phyloP scores from a whole-genome alignment of 2,888 invertebrate species.

The Ophioninae sp. region DNA sequence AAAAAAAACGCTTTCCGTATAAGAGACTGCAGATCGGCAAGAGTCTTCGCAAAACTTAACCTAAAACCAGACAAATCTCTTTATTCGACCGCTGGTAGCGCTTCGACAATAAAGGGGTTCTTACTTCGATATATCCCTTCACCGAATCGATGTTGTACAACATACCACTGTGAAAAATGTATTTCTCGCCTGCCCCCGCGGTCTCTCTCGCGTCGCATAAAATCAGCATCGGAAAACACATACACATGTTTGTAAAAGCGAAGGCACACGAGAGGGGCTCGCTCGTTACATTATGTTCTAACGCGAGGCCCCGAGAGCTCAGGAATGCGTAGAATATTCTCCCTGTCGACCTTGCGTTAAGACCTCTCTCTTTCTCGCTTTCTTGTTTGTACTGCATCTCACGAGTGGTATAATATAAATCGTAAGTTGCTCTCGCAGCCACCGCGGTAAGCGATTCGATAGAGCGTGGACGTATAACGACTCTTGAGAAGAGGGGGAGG shows the following conservation, averaged over 20 bases:
- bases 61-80: neutral
- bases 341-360: constrained; percentile 68
- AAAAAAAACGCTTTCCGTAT: neutral
- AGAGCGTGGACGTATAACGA: neutral
- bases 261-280: constrained; percentile 24
- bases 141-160: constrained; percentile 35
- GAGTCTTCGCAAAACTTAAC: too few relatives aligned
- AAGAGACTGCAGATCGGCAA: too few relatives aligned
- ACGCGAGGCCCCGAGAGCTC: constrained; percentile 41
- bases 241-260: constrained; percentile 15
- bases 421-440: constrained; percentile 27
- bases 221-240: constrained; percentile 37
- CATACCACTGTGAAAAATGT: neutral
- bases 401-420: constrained; percentile 22
- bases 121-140: constrained; percentile 36
- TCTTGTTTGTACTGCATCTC: constrained; percentile 55
- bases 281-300: constrained; percentile 11
- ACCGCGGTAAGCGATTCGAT: constrained; percentile 12
- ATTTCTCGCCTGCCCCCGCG: neutral
- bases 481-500: neutral
- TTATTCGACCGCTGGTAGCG: neutral
- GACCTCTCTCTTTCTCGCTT: constrained; percentile 62
- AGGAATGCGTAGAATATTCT: constrained; percentile 66
- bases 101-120: constrained; percentile 28
- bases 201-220: constrained; percentile 49